These are phyloP conservation scores for Myoxocephalus aenaeus DNA, from an alignment of 2,797 vertebrate species.

Conservation along the genomic window DNA sequence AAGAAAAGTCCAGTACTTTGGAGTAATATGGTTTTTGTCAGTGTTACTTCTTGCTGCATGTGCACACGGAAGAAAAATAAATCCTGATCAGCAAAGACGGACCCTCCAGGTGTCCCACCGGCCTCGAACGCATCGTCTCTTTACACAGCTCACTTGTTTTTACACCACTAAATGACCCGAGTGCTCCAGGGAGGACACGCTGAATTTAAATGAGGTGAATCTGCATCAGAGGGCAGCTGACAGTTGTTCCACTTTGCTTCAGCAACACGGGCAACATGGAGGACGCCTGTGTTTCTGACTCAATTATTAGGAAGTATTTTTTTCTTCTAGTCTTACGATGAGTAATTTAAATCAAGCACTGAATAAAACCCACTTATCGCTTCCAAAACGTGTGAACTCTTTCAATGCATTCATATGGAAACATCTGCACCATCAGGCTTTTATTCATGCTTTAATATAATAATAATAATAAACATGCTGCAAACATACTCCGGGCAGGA, in stretches of 20 bases:
- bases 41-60: not conserved
- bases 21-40: not conserved
- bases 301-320: not conserved
- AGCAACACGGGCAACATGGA: not conserved
- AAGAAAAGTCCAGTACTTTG: not conserved
- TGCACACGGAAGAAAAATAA: not conserved
- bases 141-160: constrained; percentile 52
- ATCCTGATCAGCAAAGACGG: not conserved
- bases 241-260: not conserved
- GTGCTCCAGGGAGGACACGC: constrained; percentile 22
- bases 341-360: constrained; percentile 14
- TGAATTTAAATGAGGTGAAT: constrained; percentile 45
- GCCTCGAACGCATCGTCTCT: constrained; percentile 20
- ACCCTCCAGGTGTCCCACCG: not conserved
- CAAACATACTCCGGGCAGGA: not conserved
- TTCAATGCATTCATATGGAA: fast-evolving
- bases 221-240: not conserved
- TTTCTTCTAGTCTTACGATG: not conserved
- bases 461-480: not conserved
- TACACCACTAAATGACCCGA: constrained; percentile 45
- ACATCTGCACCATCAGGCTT: not conserved
- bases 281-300: not conserved
- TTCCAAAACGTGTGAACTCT: not conserved
- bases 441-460: not conserved
- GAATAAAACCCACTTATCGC: not conserved